Conservation (phyloP, 2,113 vertebrate genomes). For the Puma concolor region DNA sequence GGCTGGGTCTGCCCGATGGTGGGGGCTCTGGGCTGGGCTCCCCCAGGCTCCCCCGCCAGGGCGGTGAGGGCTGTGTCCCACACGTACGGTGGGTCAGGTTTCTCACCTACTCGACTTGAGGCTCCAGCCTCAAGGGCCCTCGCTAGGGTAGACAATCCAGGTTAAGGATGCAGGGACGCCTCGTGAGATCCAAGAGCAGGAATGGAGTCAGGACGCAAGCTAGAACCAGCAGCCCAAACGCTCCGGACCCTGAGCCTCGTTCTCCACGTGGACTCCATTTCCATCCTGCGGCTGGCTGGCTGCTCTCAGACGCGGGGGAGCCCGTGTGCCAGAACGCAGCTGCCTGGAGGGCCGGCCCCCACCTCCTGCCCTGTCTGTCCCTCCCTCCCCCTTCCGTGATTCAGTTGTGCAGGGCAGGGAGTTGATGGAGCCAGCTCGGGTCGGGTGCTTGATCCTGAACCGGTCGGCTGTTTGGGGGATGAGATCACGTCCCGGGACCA, state of each 20-base stretch:
- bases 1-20: fast-evolving
- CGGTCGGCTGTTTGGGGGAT: neutral
- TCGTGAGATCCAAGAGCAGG: neutral
- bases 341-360: fast-evolving
- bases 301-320: fast-evolving
- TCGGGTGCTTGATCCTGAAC: neutral
- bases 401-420: neutral
- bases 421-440: neutral
- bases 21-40: fast-evolving
- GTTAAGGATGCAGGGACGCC: fast-evolving
- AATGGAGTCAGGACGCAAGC: too few species aligned
- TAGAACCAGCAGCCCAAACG: neutral
- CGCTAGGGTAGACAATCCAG: fast-evolving
- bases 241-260: neutral
- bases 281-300: fast-evolving
- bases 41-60: fast-evolving
- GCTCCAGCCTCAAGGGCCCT: neutral
- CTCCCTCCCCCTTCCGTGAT: neutral
- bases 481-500: neutral
- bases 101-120: neutral
- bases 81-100: fast-evolving
- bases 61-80: neutral
- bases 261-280: fast-evolving
- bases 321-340: fast-evolving
- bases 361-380: too few species aligned